These are phyloP conservation scores for Coendou prehensilis DNA, from an alignment of 2,797 vertebrate species.

Conservation along the genomic window DNA sequence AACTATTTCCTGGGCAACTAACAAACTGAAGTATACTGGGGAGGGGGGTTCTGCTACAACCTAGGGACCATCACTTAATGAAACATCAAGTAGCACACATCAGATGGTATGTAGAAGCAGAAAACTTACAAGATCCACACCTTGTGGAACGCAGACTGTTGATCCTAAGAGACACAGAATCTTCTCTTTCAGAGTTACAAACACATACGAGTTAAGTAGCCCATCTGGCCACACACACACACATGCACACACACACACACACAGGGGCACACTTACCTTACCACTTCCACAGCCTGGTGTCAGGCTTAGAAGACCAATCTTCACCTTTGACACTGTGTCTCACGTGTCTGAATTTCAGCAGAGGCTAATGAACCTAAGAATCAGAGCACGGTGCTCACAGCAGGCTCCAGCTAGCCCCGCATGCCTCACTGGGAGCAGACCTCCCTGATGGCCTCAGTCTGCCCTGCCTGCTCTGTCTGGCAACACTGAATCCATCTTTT, in stretches of 20 bases:
- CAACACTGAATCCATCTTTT: background rate
- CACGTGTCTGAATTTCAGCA: background rate
- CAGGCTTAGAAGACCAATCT: background rate
- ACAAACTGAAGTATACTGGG: no score
- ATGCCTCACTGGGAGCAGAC: background rate
- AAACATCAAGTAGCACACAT: background rate
- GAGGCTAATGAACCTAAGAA: constrained; percentile 5
- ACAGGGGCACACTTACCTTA: background rate
- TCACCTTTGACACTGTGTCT: background rate
- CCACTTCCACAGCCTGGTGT: background rate
- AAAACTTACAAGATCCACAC: background rate
- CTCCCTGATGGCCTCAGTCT: background rate
- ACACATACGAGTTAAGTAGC: background rate
- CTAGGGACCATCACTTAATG: background rate
- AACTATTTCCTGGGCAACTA: no score
- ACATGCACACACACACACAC: background rate
- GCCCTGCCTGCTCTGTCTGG: background rate
- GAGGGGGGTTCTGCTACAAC: no score
- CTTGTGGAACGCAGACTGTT: background rate
- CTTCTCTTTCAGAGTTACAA: background rate
- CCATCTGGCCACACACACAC: no score
- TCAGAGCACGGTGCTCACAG: background rate
- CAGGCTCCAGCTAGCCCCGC: no score
- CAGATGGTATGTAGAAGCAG: background rate
- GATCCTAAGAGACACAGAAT: background rate